Base-by-base conservation (phyloP, 2,888 invertebrate genomes). In the Chesias legatella region DNA sequence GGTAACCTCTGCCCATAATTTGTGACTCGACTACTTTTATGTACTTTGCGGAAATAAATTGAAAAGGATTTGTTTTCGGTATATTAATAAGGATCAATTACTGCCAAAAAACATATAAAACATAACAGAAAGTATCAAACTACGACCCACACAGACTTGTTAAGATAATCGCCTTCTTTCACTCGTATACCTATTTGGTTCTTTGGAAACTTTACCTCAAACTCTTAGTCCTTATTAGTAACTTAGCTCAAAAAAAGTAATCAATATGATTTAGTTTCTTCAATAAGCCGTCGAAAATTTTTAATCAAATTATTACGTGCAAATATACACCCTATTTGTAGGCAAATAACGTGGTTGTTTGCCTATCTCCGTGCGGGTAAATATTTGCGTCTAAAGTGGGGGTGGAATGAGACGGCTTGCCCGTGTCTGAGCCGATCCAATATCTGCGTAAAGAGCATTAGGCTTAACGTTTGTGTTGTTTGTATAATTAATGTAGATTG, bases 341-440 rank as follows among this genome's bases (percentile, higher is more conserved):
- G n/a, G 25, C 31, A 28, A 26, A 48, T 51, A 53, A 52, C 44
- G 58, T 39, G 43, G 47, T 48, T 55, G 52, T 67, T 64, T 23
- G 41, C 49, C 35, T 38, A 30, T 17, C 38, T 38, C 32, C 35
- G 45, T 34, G 27, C 8, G 13, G 41, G 61, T 61, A 71, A 72
- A 72, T 71, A 71, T 72, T 72, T 71, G 63, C 54, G 57, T 34
- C 48, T 43, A 22, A 22, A 28, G 51, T 43, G 40, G 46, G 48
- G 44, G 45, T 40, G 43, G 43, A 25, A 33, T 40, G 43, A 43
- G 24, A 33, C 43, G 51, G 45, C 56, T 60, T 62, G 58, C 55
- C 52, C 56, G 37, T 52, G 49, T 54, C 51, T 49, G 37, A 20
- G 40, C 27, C 51, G 47, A 48, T 54, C 13, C 13, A 17, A 17